Base-by-base conservation (phyloP, 2,797 vertebrate species). In the Sphaeramia orbicularis region DNA sequence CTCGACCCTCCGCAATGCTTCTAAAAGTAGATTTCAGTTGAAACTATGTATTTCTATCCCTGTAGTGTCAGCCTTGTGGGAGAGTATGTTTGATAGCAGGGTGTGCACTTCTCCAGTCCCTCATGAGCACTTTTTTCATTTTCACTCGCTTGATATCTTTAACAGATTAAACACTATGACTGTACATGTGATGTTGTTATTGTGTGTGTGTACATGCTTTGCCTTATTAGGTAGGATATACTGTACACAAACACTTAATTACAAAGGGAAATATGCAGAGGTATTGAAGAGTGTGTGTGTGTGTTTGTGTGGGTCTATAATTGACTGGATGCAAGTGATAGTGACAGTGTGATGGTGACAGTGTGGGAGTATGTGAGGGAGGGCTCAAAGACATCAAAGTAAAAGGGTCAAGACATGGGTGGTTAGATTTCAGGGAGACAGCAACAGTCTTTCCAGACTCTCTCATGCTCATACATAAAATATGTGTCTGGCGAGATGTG, bases 21-120 rank as follows among this genome's bases (percentile, higher is more conserved):
- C 87, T 84, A 90, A 89, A 91, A 89, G 80, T 83, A 78, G 84
- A 78, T 71, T 64, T 79, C 19, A 4, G 63, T 36, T 15, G 0
- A 78, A 89, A 81, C 3, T 7, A 71, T 71, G 58, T 47, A 52
- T 78, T 84, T 80, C 57, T 65, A 7, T 71, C 62, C 69, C 74
- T 74, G 63, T 63, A 74, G 69, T 41, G 70, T 75, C 43, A 13
- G 45, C 59, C 50, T 62, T 15, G 38, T 84, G 80, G 79, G 80
- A 86, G 80, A 80, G 42, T 56, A 10, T 35, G 14, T 53, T 35
- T 35, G 32, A 10, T 8, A 10, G 32, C 32, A 1, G 14, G 38
- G 49, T 59, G 9, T 27, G 43, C 27, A 32, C 36, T 59, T 59
- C 11, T 53, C 30, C 37, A 47, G 54, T 78, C 71, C 72, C 55